Percentiles rank a stretch among this genome's conserved stretches.
These are phyloP conservation scores for Tromatobia lineatoria DNA, from an alignment of 2,888 invertebrate species.

Conservation along the genomic window DNA sequence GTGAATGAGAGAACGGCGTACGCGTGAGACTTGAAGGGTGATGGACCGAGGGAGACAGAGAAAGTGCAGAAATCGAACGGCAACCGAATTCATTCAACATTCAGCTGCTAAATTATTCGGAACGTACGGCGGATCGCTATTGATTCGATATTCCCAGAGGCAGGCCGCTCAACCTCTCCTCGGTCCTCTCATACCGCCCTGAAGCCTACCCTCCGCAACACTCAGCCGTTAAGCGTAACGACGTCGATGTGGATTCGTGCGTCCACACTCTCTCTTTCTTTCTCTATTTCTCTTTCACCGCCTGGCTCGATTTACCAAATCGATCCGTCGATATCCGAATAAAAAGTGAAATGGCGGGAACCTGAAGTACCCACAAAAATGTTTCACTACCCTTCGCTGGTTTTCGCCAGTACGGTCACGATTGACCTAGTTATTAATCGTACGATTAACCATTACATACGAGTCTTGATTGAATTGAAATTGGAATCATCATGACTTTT, in stretches of 20 bases:
- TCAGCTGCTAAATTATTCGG: constrained; percentile 71
- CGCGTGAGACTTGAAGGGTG: constrained; percentile 42
- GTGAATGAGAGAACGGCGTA: constrained; percentile 58
- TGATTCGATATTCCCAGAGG: constrained; percentile 70
- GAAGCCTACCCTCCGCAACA: constrained; percentile 50
- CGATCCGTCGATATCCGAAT: constrained; percentile 61
- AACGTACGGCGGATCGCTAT: constrained; percentile 69
- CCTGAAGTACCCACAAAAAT: constrained; percentile 33
- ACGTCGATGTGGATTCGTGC: constrained; percentile 45
- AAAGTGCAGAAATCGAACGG: constrained; percentile 63
- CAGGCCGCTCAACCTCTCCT: constrained; percentile 54
- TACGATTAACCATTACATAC: constrained; percentile 11
- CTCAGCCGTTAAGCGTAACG: constrained; percentile 61
- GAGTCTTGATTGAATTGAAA: constrained; percentile 3
- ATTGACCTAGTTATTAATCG: constrained; percentile 24
- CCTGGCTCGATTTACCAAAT: constrained; percentile 50
- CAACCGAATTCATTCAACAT: constrained; percentile 70
- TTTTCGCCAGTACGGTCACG: neutral
- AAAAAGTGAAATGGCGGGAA: constrained; percentile 24
- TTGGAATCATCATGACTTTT: neutral
- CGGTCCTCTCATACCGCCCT: constrained; percentile 14
- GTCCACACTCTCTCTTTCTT: neutral
- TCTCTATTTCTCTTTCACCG: neutral
- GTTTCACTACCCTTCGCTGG: constrained; percentile 4
- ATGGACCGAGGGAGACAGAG: constrained; percentile 54